These are phyloP conservation scores for Temnopleurus reevesii DNA, from an alignment of 53 echinoderm and acorn worm species.

Conservation along the genomic window DNA sequence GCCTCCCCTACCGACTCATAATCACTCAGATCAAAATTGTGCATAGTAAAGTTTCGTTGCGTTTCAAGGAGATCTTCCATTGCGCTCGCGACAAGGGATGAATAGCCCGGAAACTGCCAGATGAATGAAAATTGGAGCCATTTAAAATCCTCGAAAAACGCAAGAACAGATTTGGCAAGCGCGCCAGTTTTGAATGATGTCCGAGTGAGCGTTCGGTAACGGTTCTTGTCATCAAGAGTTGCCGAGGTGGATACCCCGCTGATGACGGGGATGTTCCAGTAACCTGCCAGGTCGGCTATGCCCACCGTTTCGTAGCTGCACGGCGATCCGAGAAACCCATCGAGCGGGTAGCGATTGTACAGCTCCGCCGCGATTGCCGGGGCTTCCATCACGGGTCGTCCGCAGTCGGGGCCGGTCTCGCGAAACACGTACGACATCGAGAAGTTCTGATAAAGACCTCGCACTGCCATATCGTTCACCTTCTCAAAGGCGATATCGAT, in stretches of 20 bases:
- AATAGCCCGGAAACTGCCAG: background rate
- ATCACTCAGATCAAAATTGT: background rate
- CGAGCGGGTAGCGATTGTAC: background rate
- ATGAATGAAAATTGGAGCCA: conserved; percentile 44
- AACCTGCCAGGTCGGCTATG: conserved; percentile 63
- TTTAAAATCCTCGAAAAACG: background rate
- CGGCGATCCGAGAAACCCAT: conserved; percentile 63
- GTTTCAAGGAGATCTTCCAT: background rate
- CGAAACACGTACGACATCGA: conserved; percentile 27
- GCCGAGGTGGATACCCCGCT: conserved; percentile 57
- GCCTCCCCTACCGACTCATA: background rate
- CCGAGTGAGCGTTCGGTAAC: conserved; percentile 62
- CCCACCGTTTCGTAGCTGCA: conserved; percentile 45
- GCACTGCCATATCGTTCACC: conserved; percentile 24
- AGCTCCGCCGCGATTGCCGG: conserved; percentile 40
- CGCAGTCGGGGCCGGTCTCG: conserved; percentile 46
- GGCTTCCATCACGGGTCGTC: conserved; percentile 46
- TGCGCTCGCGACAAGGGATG: background rate
- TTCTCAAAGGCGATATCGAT: conserved; percentile 62
- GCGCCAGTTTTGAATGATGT: conserved; percentile 50
- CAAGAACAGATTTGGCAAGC: conserved; percentile 2
- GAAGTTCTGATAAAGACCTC: conserved; percentile 29
- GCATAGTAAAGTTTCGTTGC: background rate
- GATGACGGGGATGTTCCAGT: conserved; percentile 72
- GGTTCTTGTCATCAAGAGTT: conserved; percentile 23